Evolutionary conservation across 2,797 vertebrate genomes (phyloP).

Genomic region (Artibeus lituratus): DNA sequence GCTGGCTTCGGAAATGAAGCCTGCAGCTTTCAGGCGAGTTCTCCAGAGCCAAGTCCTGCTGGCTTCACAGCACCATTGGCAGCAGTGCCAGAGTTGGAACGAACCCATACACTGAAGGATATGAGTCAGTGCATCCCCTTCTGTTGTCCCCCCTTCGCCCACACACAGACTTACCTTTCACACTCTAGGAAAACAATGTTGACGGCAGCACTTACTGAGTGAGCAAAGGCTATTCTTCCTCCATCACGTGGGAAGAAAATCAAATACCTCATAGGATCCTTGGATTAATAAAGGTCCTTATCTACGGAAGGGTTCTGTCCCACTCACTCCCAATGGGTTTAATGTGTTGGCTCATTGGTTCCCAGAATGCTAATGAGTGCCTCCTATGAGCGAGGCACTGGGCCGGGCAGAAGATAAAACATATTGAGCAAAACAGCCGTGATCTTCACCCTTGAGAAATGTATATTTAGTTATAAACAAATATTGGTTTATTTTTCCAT

Average conservation of each 20-base stretch:
- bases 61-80: conserved; percentile 53
- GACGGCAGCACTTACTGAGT: background rate
- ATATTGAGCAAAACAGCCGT: background rate
- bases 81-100: conserved; percentile 29
- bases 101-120: conserved; percentile 64
- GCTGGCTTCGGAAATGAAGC: conserved; percentile 44
- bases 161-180: background rate
- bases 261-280: background rate
- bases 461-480: background rate
- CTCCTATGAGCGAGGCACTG: background rate
- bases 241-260: background rate
- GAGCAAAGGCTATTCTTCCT: background rate
- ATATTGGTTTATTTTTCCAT: background rate
- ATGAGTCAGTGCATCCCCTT: conserved; percentile 58
- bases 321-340: background rate
- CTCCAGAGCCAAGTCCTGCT: conserved; percentile 61
- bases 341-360: background rate
- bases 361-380: background rate
- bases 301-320: background rate
- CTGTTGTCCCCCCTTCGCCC: background rate
- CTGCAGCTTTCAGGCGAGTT: conserved; percentile 61
- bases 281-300: background rate
- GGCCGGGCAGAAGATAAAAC: background rate
- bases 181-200: background rate
- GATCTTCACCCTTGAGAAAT: background rate